Evolutionary conservation across 1,140 invertebrate genomes (phyloP).

Genomic region (Catajapyx aquilonaris): DNA sequence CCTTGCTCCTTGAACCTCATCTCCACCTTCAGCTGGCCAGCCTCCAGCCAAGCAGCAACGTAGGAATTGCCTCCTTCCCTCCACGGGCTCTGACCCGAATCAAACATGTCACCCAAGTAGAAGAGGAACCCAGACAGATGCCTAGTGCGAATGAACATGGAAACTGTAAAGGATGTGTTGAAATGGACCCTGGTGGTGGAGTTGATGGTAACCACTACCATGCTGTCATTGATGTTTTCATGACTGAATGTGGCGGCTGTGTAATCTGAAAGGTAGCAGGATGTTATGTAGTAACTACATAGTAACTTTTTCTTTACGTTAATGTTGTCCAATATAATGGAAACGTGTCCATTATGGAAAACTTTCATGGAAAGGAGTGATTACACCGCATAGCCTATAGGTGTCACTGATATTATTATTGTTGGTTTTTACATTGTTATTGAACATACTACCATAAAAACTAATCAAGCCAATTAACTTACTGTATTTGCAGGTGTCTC

Average conservation of each 20-base stretch:
- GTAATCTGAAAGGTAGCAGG: conserved; percentile 32
- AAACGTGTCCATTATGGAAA: too few species aligned
- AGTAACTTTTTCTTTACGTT: too few species aligned
- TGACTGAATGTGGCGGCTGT: conserved; percentile 78
- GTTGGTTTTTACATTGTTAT: too few species aligned
- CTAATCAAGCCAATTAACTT: too few species aligned
- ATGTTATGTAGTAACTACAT: too few species aligned
- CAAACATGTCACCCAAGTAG: conserved; percentile 60
- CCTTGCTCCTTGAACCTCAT: conserved; percentile 59
- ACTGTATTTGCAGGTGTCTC: conserved; percentile 68
- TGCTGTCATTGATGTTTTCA: conserved; percentile 48
- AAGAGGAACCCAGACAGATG: conserved; percentile 66
- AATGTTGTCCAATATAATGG: too few species aligned
- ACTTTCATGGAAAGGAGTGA: too few species aligned
- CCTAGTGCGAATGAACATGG: conserved; percentile 76
- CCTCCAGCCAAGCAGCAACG: conserved; percentile 50
- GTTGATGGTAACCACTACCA: conserved; percentile 45
- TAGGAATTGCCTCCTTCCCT: too few species aligned
- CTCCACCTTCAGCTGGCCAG: conserved; percentile 50
- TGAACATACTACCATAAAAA: too few species aligned
- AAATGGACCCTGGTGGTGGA: conserved; percentile 15
- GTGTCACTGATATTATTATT: too few species aligned
- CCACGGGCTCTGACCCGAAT: too few species aligned
- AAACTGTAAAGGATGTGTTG: conserved; percentile 60
- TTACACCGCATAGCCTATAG: too few species aligned